Percentiles rank a stretch among this genome's conserved stretches.
These are phyloP conservation scores for Pentalonia nigronervosa DNA, from an alignment of 1,140 invertebrate genomes.

Conservation along the genomic window DNA sequence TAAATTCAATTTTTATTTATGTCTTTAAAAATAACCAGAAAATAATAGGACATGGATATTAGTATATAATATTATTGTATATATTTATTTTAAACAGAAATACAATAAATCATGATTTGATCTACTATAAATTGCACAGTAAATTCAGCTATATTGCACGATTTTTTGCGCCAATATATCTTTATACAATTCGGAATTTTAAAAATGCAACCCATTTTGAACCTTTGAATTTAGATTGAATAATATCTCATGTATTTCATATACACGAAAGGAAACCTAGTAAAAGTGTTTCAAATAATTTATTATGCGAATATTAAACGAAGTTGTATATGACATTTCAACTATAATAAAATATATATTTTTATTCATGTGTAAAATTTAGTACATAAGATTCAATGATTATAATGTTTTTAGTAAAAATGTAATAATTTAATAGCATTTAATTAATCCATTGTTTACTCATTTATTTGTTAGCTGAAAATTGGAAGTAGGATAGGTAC, in stretches of 20 bases:
- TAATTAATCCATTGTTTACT: not conserved
- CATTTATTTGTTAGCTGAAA: not conserved
- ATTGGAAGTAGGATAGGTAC: not conserved
- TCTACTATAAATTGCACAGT: not conserved
- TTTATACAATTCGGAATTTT: no score
- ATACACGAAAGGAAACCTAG: not conserved
- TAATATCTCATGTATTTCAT: not conserved
- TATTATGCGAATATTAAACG: not conserved
- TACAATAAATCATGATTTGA: not conserved
- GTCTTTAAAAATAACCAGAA: not conserved
- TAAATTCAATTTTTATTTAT: not conserved
- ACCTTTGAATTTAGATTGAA: no score
- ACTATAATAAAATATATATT: not conserved
- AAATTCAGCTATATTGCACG: not conserved
- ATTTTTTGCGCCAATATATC: not conserved
- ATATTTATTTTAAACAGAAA: not conserved
- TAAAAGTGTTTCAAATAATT: not conserved
- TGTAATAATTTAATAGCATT: no score
- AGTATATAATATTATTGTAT: no score
- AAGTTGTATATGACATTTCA: not conserved
- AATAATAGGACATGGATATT: not conserved
- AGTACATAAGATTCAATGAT: no score
- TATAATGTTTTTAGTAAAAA: no score
- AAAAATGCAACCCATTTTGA: not conserved
- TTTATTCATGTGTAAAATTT: not conserved